Percentiles rank a stretch among this genome's conserved stretches.
These are phyloP conservation scores for Macaria liturata DNA, from an alignment of 2,888 invertebrate genomes.

Conservation along the genomic window DNA sequence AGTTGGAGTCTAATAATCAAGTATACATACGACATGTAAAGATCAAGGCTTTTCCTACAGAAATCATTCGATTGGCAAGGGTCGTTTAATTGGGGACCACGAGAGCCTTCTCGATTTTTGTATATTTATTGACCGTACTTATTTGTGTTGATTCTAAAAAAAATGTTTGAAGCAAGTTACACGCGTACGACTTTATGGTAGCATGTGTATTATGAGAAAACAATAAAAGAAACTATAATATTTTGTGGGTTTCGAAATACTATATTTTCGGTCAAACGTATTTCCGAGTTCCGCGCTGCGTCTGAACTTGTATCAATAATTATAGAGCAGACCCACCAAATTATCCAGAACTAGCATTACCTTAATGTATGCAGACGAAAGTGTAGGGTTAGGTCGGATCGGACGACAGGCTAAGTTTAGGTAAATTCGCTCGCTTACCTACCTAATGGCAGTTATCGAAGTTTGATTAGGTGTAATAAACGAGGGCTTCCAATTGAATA, in stretches of 20 bases:
- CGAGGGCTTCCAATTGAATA: slow-evolving; percentile 4
- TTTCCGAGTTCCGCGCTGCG: slow-evolving; percentile 27
- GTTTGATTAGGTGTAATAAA: slow-evolving; percentile 7
- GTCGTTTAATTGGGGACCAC: slow-evolving; percentile 11
- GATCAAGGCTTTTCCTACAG: neutral
- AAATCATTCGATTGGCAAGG: slow-evolving; percentile 4
- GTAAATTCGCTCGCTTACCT: slow-evolving; percentile 37
- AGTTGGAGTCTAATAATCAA: neutral
- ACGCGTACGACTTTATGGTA: too few relatives aligned
- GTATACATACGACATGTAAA: neutral
- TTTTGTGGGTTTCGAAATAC: too few relatives aligned
- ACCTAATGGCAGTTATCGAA: slow-evolving; percentile 10
- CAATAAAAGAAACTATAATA: too few relatives aligned
- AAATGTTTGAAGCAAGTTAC: too few relatives aligned
- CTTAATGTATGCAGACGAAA: slow-evolving; percentile 61
- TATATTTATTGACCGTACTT: slow-evolving; percentile 28
- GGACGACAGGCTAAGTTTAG: slow-evolving; percentile 44
- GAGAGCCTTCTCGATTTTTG: slow-evolving; percentile 1
- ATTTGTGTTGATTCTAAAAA: slow-evolving; percentile 4
- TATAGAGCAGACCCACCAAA: slow-evolving; percentile 56
- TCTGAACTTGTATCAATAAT: slow-evolving; percentile 49
- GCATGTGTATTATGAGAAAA: too few relatives aligned
- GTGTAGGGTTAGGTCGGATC: slow-evolving; percentile 49
- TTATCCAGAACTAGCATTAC: slow-evolving; percentile 53
- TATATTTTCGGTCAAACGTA: slow-evolving; percentile 27